phyloP scores from a whole-genome alignment of 2,888 invertebrate genomes.

The Leptothorax acervorum region DNA sequence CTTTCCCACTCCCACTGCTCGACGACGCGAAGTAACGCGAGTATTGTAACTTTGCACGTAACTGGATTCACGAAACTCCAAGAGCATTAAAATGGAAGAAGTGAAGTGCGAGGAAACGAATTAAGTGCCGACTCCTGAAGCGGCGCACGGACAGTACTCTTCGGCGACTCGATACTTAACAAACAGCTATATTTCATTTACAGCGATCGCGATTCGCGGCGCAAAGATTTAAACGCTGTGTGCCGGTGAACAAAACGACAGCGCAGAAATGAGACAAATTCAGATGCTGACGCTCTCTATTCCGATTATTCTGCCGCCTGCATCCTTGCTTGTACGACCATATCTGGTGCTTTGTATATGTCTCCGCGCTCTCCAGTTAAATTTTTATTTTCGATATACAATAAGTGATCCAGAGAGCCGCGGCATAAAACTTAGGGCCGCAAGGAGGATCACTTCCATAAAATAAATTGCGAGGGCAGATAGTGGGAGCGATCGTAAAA shows the following conservation, averaged over 20 bases:
- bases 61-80: slow-evolving; percentile 44
- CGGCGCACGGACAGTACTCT: slow-evolving; percentile 5
- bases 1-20: not conserved
- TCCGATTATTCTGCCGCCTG: not conserved
- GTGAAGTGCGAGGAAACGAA: slow-evolving; percentile 50
- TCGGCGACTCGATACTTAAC: slow-evolving; percentile 23
- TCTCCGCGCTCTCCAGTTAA: slow-evolving; percentile 18
- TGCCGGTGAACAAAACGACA: not conserved
- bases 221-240: not conserved
- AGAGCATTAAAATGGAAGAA: slow-evolving; percentile 49
- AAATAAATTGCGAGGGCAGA: slow-evolving; percentile 45
- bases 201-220: not conserved
- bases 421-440: slow-evolving; percentile 39
- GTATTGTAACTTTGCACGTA: slow-evolving; percentile 47
- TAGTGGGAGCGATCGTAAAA: slow-evolving; percentile 38
- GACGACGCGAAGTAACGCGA: slow-evolving; percentile 9
- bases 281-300: no score
- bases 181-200: slow-evolving; percentile 25
- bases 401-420: slow-evolving; percentile 15
- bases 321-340: no score
- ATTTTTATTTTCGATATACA: slow-evolving; percentile 56
- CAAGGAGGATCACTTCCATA: slow-evolving; percentile 20
- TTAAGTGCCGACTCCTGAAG: slow-evolving; percentile 30
- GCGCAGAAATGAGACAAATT: not conserved
- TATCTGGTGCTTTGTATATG: not conserved